Conservation (phyloP, 1,140 invertebrate genomes). For the Macrosteles quadrilineatus region DNA sequence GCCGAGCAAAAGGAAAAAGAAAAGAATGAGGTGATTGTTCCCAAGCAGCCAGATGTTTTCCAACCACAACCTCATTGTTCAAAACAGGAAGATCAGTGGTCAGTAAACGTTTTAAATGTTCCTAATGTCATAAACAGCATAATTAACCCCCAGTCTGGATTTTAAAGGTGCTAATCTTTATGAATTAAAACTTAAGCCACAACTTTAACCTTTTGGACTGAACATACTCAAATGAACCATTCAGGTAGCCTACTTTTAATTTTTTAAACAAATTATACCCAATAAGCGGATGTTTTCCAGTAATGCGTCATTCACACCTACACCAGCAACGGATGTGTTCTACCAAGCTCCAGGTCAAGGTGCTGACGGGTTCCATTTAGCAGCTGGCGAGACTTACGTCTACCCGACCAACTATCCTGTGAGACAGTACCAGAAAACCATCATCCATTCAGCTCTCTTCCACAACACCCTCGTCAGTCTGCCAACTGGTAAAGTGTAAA, state of each 20-base stretch:
- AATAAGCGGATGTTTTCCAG: no score
- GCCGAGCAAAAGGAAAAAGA: conserved; percentile 7
- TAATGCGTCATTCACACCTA: not conserved
- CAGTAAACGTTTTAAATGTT: no score
- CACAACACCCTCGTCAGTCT: conserved; percentile 87
- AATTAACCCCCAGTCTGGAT: no score
- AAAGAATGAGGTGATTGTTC: not conserved
- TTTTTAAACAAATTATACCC: no score
- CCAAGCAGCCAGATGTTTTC: not conserved
- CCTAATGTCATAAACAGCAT: no score
- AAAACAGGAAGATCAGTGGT: no score
- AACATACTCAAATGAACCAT: no score
- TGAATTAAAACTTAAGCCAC: no score
- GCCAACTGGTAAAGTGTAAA: conserved; percentile 72
- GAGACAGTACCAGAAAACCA: conserved; percentile 86
- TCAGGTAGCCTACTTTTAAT: no score
- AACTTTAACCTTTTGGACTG: no score
- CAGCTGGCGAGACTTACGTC: conserved; percentile 79
- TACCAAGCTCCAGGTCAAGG: conserved; percentile 49
- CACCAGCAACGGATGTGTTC: conserved; percentile 12
- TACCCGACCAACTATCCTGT: conserved; percentile 90
- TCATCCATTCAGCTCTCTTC: conserved; percentile 76
- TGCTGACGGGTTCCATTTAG: conserved; percentile 71
- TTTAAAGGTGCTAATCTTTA: no score
- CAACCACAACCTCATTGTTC: conserved; percentile 24